Percentiles rank a stretch among this genome's conserved stretches.
These are phyloP conservation scores for Pontoporia blainvillei DNA, from an alignment of 2,113 vertebrate genomes.

Conservation along the genomic window DNA sequence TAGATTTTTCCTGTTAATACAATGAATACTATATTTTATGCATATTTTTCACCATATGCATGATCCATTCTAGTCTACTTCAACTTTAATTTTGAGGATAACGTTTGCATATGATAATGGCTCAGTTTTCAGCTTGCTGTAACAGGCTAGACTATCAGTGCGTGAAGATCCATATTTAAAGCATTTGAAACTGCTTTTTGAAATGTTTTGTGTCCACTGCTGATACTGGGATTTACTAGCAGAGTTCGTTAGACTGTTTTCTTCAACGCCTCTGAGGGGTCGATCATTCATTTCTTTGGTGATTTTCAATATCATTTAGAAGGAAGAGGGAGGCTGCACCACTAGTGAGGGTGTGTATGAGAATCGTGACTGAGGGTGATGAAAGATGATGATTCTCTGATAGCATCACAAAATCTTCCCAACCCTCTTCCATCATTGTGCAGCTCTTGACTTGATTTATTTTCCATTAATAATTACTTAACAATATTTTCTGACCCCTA, in stretches of 20 bases:
- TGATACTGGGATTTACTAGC: background rate
- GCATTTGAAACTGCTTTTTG: background rate
- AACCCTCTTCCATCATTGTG: too few relatives aligned
- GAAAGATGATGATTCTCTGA: background rate
- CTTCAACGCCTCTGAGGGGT: background rate
- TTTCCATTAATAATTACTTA: background rate
- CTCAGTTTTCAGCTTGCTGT: background rate
- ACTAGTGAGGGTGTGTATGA: background rate
- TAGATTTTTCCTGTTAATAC: background rate
- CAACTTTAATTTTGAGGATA: background rate
- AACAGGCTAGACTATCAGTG: background rate
- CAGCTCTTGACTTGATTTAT: background rate
- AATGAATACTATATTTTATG: constrained; percentile 51
- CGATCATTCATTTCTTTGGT: background rate
- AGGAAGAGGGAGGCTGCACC: fast-evolving
- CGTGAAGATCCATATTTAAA: background rate
- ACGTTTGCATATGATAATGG: background rate
- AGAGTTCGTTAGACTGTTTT: background rate
- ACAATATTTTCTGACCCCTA: background rate
- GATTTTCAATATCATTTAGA: background rate
- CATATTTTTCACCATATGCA: background rate
- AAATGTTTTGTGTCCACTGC: background rate
- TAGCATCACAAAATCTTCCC: background rate
- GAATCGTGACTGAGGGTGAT: background rate
- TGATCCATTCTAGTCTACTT: constrained; percentile 48